phyloP scores from a whole-genome alignment of 2,797 vertebrate genomes.

The Ctenochaetus hawaiiensis region DNA sequence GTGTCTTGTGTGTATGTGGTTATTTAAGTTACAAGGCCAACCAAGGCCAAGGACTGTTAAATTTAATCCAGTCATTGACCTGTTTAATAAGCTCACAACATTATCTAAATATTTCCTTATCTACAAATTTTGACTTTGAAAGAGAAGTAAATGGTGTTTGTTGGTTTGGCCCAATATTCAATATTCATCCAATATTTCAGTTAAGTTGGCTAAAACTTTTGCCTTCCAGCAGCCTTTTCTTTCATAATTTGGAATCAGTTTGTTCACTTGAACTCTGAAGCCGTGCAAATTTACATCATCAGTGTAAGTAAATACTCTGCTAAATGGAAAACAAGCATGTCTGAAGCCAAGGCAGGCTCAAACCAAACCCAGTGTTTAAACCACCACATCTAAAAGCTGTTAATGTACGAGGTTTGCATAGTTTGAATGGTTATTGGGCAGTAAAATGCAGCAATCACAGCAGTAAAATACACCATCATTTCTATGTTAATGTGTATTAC shows the following conservation, averaged over 20 bases:
- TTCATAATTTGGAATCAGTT: not conserved
- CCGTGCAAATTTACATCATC: conserved; percentile 2
- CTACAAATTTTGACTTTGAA: no score
- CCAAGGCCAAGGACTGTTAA: not conserved
- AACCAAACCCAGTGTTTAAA: conserved; percentile 21
- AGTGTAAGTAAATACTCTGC: not conserved
- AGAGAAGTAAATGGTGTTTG: not conserved
- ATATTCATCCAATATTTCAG: not conserved
- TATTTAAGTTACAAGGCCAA: not conserved
- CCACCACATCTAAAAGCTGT: conserved; percentile 7
- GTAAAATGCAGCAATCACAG: conserved; percentile 13
- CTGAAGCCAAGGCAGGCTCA: not conserved
- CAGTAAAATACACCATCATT: conserved; percentile 15
- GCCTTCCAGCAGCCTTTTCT: not conserved
- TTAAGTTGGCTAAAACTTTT: not conserved
- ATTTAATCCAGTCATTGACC: not conserved
- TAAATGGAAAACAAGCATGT: conserved; percentile 7
- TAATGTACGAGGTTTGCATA: conserved; percentile 10
- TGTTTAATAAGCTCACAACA: not conserved
- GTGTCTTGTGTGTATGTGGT: not conserved
- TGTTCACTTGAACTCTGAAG: not conserved
- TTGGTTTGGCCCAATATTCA: not conserved
- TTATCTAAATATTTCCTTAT: not conserved
- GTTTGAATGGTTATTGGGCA: conserved; percentile 17
- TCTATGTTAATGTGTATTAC: conserved; percentile 40